These are phyloP conservation scores for Syngnathus scovelli DNA, from an alignment of 2,113 vertebrate genomes.

Conservation along the genomic window DNA sequence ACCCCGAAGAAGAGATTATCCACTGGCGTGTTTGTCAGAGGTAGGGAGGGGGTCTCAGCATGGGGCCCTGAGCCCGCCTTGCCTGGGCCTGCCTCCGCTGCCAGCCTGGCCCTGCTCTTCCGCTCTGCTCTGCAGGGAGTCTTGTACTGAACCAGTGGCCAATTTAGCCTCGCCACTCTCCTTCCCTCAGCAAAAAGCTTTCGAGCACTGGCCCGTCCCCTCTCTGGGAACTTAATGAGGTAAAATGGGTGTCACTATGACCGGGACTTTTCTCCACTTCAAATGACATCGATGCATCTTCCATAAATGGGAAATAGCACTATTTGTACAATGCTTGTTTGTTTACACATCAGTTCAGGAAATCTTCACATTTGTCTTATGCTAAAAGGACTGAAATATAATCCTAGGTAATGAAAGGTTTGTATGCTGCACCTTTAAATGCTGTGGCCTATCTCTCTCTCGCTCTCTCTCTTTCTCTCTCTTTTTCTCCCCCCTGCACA, in stretches of 20 bases:
- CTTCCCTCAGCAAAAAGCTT: slow-evolving; percentile 60
- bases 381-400: no score
- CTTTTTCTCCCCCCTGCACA: no score
- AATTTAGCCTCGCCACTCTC: slow-evolving; percentile 57
- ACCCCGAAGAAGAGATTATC: slow-evolving; percentile 71
- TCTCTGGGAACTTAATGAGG: slow-evolving; percentile 64
- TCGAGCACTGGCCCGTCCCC: slow-evolving; percentile 52
- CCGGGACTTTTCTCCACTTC: slow-evolving; percentile 37
- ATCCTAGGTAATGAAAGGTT: not conserved
- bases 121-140: slow-evolving; percentile 67
- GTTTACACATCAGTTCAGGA: not conserved
- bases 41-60: slow-evolving; percentile 68
- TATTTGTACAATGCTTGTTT: not conserved
- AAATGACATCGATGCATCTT: slow-evolving; percentile 32
- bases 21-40: slow-evolving; percentile 72
- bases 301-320: slow-evolving; percentile 18
- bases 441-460: no score
- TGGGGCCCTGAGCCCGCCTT: slow-evolving; percentile 58
- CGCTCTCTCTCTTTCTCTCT: no score
- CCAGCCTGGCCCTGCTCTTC: slow-evolving; percentile 68
- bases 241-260: slow-evolving; percentile 69
- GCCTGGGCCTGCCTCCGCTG: slow-evolving; percentile 73
- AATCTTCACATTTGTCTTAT: not conserved
- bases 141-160: slow-evolving; percentile 65
- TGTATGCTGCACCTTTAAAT: no score